Evolutionary conservation across 2,797 vertebrate species (phyloP).

Genomic region (Chaunax sp.): DNA sequence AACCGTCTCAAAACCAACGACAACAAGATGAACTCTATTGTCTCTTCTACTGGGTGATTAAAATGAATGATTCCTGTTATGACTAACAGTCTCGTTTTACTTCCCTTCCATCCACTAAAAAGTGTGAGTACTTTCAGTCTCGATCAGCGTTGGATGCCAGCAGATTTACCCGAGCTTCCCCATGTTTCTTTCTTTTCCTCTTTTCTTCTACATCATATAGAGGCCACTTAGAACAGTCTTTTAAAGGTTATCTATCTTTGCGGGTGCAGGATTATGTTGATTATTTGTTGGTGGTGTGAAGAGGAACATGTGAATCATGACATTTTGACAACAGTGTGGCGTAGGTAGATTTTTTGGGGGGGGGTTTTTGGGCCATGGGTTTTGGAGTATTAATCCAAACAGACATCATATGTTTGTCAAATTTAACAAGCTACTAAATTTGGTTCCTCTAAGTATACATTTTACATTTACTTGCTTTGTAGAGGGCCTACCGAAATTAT

Average conservation of each 20-base stretch:
- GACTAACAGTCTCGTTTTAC: conserved; percentile 58
- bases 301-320: neutral
- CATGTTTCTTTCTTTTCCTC: conserved; percentile 11
- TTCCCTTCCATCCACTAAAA: conserved; percentile 58
- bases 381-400: no score
- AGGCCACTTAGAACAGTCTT: neutral
- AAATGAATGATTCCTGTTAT: conserved; percentile 80
- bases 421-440: no score
- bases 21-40: conserved; percentile 69
- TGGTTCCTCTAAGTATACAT: no score
- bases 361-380: no score
- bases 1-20: conserved; percentile 53
- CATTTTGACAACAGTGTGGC: neutral
- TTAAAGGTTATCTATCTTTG: no score
- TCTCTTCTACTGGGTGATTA: conserved; percentile 67
- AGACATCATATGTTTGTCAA: no score
- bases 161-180: conserved; percentile 21
- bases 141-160: conserved; percentile 16
- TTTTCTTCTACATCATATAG: conserved; percentile 2
- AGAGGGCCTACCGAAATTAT: no score
- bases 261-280: neutral
- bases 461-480: no score
- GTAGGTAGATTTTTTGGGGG: no score
- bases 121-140: conserved; percentile 48
- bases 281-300: neutral